Base-by-base conservation (phyloP, 2,113 vertebrate genomes). In the Ariopsis seemanni region DNA sequence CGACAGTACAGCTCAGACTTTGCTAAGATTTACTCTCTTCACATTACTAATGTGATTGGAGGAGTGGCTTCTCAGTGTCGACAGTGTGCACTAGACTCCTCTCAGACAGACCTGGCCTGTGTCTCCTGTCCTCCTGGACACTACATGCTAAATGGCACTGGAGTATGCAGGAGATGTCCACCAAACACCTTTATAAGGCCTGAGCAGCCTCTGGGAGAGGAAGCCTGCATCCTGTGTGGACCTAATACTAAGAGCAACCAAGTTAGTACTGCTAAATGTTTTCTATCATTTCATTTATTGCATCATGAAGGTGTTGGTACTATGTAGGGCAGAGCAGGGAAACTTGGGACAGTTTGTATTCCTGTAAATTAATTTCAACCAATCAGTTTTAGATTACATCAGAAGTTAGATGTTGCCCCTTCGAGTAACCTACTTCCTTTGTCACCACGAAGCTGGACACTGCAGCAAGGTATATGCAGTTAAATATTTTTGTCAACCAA, bases 21-120 rank as follows among this genome's bases (percentile, higher is more conserved):
- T 20, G 97, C 97, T 89, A 99, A 96, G 92, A 95, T 99, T 89
- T 99, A 97, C 92, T 96, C 96, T n/a, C 67, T 99, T 93, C 96
- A 96, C 1, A 88, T 99, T 93, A 97, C 95, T 90, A 99, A 99
- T 0, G 97, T 95, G 65, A 93, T 97, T 1, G 95, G 94, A 0
- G 97, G 97, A 0, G 97, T 98, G 86, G 96, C 98, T 20, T 98
- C 97, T 3, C 94, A 95, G 90, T 99, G 98, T 90, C 96, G 94
- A 8, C 96, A 87, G 20, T 99, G 98, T 22, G 96, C 96, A 62
- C 90, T 96, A 12, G 93, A 93, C 42, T 92, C 92, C 0, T 88
- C 91, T 0, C 71, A 91, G 1, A 7, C 89, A 4, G 93, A 91
- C 60, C 96, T 96, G 0, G 92, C 96, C 91, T 99, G 98, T 0